Evolutionary conservation across 2,797 vertebrate genomes (phyloP), one percentile per base, ranked within the genome.

Genomic region (Zenarchopterus dispar): DNA sequence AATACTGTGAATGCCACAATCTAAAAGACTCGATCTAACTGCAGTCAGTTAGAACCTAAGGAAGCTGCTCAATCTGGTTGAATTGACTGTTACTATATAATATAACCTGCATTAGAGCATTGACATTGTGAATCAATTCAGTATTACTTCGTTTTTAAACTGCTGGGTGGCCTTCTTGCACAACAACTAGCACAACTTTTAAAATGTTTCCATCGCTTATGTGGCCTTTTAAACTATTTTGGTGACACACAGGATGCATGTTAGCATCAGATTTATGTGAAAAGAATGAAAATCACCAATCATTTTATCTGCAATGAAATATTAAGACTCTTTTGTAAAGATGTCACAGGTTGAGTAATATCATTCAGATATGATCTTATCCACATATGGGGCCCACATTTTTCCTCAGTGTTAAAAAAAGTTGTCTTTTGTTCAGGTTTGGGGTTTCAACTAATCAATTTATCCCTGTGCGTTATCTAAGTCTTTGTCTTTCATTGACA

Each of bases 381-480:
- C 60, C 39, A 56, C 57, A 67, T 76, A 63, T 59, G 56, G 59
- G 65, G 56, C 64, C 11, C 43, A 39, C 56, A 24, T 44, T 52
- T 74, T 15, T 28, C 47, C 16, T 63, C 39, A 61, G 24, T 70
- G 55, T 47, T 86, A 88, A 69, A 81, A 51, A 28, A 33, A 84
- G 54, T 56, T 65, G 75, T 82, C 64, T 82, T 84, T 79, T 82
- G 76, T 65, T 80, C 60, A 62, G 48, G 47, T 84, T 79, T 77
- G 73, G 59, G 57, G 26, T 77, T 59, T 69, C 78, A 65, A 57
- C 53, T 78, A 62, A 87, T 74, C 78, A 65, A 68, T 85, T 84
- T 74, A 82, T 82, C 77, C 67, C 70, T 44, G 48, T 56, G 79
- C 77, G 81, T 87, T 84, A 84, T 87, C 71, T 70, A 56, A 78